A percentile compares a stretch with the other conserved stretches of the same genome.
These are phyloP conservation scores for Pemphredon lugubris DNA, from an alignment of 2,888 invertebrate genomes.

Conservation along the genomic window DNA sequence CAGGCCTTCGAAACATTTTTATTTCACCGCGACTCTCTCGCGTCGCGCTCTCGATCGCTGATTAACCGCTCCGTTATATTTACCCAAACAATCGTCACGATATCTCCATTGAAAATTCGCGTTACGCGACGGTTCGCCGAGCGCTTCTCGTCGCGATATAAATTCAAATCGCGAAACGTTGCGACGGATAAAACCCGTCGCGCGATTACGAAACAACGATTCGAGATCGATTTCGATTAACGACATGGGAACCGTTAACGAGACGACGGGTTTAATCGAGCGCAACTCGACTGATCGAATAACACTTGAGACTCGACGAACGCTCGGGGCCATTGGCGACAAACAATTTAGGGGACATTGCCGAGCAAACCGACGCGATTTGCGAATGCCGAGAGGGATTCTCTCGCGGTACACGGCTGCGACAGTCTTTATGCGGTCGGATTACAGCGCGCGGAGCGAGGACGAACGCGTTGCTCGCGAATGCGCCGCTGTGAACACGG, in stretches of 20 bases:
- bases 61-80: conserved; percentile 6
- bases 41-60: neutral
- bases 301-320: neutral
- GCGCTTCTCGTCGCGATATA: too few species aligned
- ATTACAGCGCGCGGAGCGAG: conserved; percentile 40
- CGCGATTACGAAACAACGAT: too few species aligned
- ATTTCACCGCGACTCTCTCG: neutral
- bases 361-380: conserved; percentile 18
- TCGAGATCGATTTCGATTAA: too few species aligned
- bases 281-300: conserved; percentile 3
- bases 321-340: conserved; percentile 10
- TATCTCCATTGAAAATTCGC: too few species aligned
- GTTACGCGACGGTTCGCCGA: too few species aligned
- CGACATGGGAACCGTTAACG: too few species aligned
- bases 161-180: too few species aligned
- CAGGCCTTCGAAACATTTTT: conserved; percentile 9
- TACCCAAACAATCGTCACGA: neutral
- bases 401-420: conserved; percentile 35
- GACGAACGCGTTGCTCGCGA: conserved; percentile 17
- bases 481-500: conserved; percentile 42
- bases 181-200: too few species aligned
- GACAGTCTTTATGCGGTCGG: conserved; percentile 48
- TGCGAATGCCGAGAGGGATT: conserved; percentile 19
- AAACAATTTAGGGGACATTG: conserved; percentile 20
- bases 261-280: neutral